A percentile compares a stretch with the other conserved stretches of the same genome.
phyloP scores from a whole-genome alignment of 2,888 invertebrate genomes.

The Pyrocoelia pectoralis region DNA sequence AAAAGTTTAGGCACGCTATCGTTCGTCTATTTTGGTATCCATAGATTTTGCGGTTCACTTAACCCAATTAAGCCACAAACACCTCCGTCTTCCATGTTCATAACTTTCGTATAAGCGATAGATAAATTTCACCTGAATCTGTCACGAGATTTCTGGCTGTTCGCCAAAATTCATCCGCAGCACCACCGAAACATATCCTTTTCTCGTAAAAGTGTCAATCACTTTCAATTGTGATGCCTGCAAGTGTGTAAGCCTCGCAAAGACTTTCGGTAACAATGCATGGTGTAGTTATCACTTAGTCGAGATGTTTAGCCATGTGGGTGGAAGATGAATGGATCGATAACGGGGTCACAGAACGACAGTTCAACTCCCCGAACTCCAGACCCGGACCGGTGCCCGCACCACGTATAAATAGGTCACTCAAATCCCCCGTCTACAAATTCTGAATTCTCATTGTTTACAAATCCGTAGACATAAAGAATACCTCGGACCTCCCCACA shows the following conservation, averaged over 20 bases:
- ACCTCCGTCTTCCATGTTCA: background rate
- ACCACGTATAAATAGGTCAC: conserved; percentile 44
- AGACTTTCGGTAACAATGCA: conserved; percentile 27
- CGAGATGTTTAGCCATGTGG: conserved; percentile 21
- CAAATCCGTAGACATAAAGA: too few relatives aligned
- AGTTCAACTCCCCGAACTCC: conserved; percentile 27
- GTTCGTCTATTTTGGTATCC: background rate
- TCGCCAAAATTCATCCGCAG: conserved; percentile 11
- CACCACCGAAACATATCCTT: background rate
- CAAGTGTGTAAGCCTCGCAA: too few relatives aligned
- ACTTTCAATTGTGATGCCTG: conserved; percentile 20
- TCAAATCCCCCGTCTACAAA: conserved; percentile 12
- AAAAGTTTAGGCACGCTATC: background rate
- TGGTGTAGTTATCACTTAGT: conserved; percentile 41
- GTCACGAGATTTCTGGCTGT: conserved; percentile 20
- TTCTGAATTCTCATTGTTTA: too few relatives aligned
- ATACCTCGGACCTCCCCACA: too few relatives aligned
- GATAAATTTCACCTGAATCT: conserved; percentile 5
- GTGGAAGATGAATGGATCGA: conserved; percentile 39
- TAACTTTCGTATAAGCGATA: conserved; percentile 6
- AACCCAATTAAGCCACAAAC: conserved; percentile 6
- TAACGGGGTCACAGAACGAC: conserved; percentile 46
- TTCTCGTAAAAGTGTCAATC: conserved; percentile 16
- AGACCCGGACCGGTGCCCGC: conserved; percentile 39
- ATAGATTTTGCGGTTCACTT: conserved; percentile 12